These are phyloP conservation scores for Brachionus manjavacas DNA, from an alignment of 1,140 invertebrate species.

Conservation along the genomic window DNA sequence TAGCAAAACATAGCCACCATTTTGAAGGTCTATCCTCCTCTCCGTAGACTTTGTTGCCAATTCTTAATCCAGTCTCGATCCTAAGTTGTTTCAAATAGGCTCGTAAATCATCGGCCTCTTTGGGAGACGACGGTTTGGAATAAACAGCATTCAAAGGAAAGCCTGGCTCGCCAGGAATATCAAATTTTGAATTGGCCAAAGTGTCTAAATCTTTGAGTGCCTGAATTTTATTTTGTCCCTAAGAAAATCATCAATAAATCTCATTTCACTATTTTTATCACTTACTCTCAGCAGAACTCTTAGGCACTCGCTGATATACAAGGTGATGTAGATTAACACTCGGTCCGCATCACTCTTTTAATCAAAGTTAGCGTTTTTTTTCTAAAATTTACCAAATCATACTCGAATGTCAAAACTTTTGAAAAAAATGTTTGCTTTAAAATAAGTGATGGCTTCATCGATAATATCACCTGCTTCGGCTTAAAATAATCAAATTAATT, in stretches of 20 bases:
- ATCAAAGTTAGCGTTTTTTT: no score
- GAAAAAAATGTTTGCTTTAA: slow-evolving; percentile 99
- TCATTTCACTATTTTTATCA: not conserved
- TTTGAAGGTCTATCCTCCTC: slow-evolving; percentile 86
- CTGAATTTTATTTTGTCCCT: slow-evolving; percentile 78
- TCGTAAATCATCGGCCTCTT: slow-evolving; percentile 74
- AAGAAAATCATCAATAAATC: not conserved
- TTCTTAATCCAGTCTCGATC: slow-evolving; percentile 83
- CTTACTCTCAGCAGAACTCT: slow-evolving; percentile 79
- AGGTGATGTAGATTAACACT: slow-evolving; percentile 90
- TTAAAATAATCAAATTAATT: slow-evolving; percentile 45
- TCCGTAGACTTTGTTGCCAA: slow-evolving; percentile 85
- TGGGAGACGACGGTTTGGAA: slow-evolving; percentile 67
- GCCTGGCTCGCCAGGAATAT: slow-evolving; percentile 88
- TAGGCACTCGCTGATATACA: slow-evolving; percentile 97
- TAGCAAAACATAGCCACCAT: slow-evolving; percentile 99
- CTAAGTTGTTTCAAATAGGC: slow-evolving; percentile 87
- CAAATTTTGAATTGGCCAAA: slow-evolving; percentile 86
- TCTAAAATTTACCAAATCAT: not conserved
- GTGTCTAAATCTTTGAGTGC: slow-evolving; percentile 91
- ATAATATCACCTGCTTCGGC: slow-evolving; percentile 79
- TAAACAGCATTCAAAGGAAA: slow-evolving; percentile 98
- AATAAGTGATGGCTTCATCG: slow-evolving; percentile 92
- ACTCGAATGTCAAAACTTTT: slow-evolving; percentile 83
- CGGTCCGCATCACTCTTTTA: slow-evolving; percentile 84